Conservation (phyloP, 2,888 invertebrate species). For the Entomobrya proxima region DNA sequence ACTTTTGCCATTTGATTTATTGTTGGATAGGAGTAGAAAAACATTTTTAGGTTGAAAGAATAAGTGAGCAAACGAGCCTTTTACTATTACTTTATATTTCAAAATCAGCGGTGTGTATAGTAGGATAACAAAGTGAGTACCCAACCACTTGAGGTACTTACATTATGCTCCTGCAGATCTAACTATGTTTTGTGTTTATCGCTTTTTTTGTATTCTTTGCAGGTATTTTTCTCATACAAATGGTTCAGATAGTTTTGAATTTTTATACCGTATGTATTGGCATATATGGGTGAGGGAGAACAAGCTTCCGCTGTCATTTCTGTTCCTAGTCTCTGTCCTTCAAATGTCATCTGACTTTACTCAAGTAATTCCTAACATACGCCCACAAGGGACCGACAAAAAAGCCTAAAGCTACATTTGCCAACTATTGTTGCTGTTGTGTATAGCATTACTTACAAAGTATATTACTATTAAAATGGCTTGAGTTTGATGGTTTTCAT, state of each 20-base stretch:
- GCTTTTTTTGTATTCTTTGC: neutral
- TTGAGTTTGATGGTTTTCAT: neutral
- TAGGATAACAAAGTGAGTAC: too few relatives aligned
- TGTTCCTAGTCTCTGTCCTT: conserved; percentile 48
- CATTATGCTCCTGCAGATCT: too few relatives aligned
- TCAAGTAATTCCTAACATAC: conserved; percentile 45
- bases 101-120: too few relatives aligned
- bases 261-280: neutral
- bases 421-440: neutral
- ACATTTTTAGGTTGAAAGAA: neutral
- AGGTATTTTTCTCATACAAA: neutral
- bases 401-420: neutral
- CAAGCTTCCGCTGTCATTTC: conserved; percentile 33
- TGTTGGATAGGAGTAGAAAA: neutral
- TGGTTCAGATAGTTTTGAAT: neutral
- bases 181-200: conserved; percentile 9
- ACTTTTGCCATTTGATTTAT: neutral
- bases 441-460: too few relatives aligned
- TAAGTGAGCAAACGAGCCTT: too few relatives aligned
- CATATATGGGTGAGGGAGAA: neutral
- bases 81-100: too few relatives aligned
- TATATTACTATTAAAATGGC: neutral
- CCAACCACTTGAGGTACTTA: too few relatives aligned
- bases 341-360: conserved; percentile 59
- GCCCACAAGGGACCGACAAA: conserved; percentile 48